Evolutionary conservation across 2,797 vertebrate genomes (phyloP).

Genomic region (Acomys russatus): DNA sequence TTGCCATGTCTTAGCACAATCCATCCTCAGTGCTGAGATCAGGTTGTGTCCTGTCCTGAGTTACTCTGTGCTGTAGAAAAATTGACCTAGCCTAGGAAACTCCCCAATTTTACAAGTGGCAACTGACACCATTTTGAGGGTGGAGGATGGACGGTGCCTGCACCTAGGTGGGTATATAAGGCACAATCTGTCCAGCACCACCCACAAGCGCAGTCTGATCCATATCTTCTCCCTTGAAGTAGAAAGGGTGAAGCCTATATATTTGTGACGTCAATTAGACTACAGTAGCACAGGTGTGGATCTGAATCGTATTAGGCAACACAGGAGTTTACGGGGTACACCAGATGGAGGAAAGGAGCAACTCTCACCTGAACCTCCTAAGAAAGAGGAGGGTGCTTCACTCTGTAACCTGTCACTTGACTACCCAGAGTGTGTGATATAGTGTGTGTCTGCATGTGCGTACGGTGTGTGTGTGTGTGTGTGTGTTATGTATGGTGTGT

Average conservation of each 20-base stretch:
- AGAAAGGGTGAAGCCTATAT: background rate
- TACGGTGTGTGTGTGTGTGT: background rate
- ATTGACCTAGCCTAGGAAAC: background rate
- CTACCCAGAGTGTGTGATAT: background rate
- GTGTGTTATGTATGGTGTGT: too few relatives aligned
- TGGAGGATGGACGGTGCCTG: background rate
- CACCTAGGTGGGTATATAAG: background rate
- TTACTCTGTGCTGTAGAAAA: background rate
- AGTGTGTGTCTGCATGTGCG: background rate
- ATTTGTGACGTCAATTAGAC: background rate
- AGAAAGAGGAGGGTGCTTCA: background rate
- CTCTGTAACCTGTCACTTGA: background rate
- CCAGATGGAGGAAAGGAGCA: background rate
- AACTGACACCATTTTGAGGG: background rate
- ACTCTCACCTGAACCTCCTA: background rate
- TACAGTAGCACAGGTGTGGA: background rate
- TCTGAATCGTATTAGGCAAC: background rate
- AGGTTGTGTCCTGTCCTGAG: background rate
- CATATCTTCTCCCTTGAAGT: background rate
- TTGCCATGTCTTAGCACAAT: constrained; percentile 22
- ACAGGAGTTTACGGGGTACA: background rate
- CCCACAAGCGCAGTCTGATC: background rate
- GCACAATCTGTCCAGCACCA: background rate
- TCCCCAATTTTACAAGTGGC: background rate
- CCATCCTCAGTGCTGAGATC: constrained; percentile 41